A percentile compares a stretch with the other conserved stretches of the same genome.
phyloP scores from a whole-genome alignment of 2,888 invertebrate species.

The Melinaea menophilus region DNA sequence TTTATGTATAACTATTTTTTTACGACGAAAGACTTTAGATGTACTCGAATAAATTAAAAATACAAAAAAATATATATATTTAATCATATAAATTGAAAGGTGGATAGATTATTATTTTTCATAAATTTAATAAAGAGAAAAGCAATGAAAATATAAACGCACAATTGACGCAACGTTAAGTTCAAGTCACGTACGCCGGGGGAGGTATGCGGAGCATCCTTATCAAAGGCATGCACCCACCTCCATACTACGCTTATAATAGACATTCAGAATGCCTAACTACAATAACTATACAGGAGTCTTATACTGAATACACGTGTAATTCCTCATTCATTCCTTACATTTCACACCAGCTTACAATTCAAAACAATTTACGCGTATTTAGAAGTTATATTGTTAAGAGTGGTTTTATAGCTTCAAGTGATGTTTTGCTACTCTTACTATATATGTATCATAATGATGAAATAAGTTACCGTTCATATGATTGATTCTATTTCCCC shows the following conservation, averaged over 20 bases:
- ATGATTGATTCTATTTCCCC: slow-evolving; percentile 59
- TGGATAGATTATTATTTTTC: neutral
- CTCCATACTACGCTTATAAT: slow-evolving; percentile 55
- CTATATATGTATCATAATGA: no score
- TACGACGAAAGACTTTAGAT: no score
- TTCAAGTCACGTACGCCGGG: slow-evolving; percentile 49
- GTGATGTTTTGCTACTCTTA: no score
- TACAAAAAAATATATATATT: no score
- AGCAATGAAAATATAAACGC: slow-evolving; percentile 31
- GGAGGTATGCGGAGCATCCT: slow-evolving; percentile 66
- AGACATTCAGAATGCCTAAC: slow-evolving; percentile 56
- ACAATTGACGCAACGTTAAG: slow-evolving; percentile 34
- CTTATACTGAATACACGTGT: slow-evolving; percentile 50
- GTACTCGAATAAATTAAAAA: no score
- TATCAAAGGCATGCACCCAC: slow-evolving; percentile 71
- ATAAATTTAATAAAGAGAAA: slow-evolving; percentile 13
- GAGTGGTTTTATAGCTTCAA: neutral
- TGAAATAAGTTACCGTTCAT: slow-evolving; percentile 52
- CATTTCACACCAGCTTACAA: slow-evolving; percentile 38
- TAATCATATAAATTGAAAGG: neutral
- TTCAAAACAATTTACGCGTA: slow-evolving; percentile 8
- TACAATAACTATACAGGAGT: slow-evolving; percentile 66
- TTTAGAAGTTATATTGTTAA: neutral
- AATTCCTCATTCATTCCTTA: slow-evolving; percentile 54
- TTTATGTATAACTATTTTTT: no score